Evolutionary conservation across 2,113 vertebrate genomes (phyloP), one percentile per base, ranked within the genome.

Genomic region (Oryzias melastigma): DNA sequence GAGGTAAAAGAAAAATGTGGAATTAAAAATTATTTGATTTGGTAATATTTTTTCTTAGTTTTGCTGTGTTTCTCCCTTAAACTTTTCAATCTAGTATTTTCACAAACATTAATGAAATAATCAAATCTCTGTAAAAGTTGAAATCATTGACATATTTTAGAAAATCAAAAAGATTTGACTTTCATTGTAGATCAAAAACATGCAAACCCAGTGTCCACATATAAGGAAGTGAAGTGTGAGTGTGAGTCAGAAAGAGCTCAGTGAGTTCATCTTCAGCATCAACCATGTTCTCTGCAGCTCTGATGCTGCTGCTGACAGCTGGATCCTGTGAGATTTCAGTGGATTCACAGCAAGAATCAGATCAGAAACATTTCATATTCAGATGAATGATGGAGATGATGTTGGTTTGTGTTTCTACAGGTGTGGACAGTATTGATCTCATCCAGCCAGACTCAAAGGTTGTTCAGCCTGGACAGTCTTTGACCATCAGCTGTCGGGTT

Each of bases 281-380:
- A 62, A 52, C 49, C 48, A 52, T 52, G 60, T 19, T 44, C 47
- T 42, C 40, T 70, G 25, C 44, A 52, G 44, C 45, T 77, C 18
- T 80, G 63, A 19, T 15, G 7, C 67, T 27, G 25, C 25, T 27
- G 25, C 25, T 27, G 25, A 27, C 25, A 27, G 25, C 25, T 27
- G 25, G 24, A 64, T 69, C 64, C 64, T 73, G 74, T 77, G 58
- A 62, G 12, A 10, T 61, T 68, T 62, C 35, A 5, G 22, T 49
- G 22, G n/a, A 25, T 15, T 50, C 19, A 51, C 14, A 51, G 14
- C 4, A 22, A 4, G 4, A 62, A 54, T 35, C 13, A 40, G 24
- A 51, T 45, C n/a, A 57, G 10, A 64, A 64, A 46, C 16, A 43
- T 19, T 42, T 4, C 52, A 48, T 0, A 43, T 5, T 64, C 17